Base-by-base conservation (phyloP, 2,888 invertebrate genomes). In the Aphidius colemani region DNA sequence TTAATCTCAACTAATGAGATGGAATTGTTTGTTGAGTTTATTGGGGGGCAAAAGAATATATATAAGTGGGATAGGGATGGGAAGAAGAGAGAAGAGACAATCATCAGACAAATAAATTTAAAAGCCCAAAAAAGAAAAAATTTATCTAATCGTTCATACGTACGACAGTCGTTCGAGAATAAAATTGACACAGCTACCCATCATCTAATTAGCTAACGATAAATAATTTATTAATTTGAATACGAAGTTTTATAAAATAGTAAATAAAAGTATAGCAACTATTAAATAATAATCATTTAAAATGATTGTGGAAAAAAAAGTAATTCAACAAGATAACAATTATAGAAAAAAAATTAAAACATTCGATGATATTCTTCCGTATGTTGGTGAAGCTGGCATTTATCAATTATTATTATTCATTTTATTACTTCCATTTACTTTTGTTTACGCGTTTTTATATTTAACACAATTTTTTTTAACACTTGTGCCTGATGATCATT, bases 401-500 rank as follows among this genome's bases (percentile, higher is more conserved):
- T 82, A 82, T 66, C 82, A 82, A 64, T 74, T 75, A 72, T 74
- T 81, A 63, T 75, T 82, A 18, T 82, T 82, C 67, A 30, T 81
- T 39, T 66, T 81, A 4, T 71, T 82, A 0, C 69, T 82, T 64
- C 82, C 82, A n/a, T 82, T 81, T 65, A 81, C 80, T 48, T 77
- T 82, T 66, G 81, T 79, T 53, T 81, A 81, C 62, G 79, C 81
- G 6, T 81, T 81, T 66, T 76, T 82, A 7, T 81, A 82, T 66
- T 82, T 82, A 66, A 78, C 80, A n/a, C 82, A 82, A 69, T 81
- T 81, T 70, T 82, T 82, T 66, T 71, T 81, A 51, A 81, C 81
- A 4, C 73, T 82, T 50, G 63, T 79, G 30, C 81, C 82, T 0
- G 74, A 76, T 53, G 78, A 81, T 49, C 78, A 82, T 55, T 81